Evolutionary conservation across 2,888 invertebrate genomes (phyloP), one percentile per base, ranked within the genome.

Genomic region (Tenthredo scrophulariae): DNA sequence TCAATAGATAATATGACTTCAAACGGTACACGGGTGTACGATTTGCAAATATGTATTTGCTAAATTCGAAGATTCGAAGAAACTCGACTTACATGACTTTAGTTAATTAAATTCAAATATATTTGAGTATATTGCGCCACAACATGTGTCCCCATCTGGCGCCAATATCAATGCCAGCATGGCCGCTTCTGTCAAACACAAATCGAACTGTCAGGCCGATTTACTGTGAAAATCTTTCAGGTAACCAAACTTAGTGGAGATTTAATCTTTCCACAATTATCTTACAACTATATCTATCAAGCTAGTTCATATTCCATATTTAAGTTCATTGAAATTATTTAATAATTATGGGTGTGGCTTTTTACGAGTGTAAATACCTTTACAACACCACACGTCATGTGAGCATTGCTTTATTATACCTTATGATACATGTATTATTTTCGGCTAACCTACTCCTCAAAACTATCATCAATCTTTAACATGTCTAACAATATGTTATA

Each of bases 171-270:
- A 62, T 37, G 72, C 85, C 87, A 89, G 87, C 84, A 88, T 89
- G 90, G 89, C 87, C 85, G 87, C 89, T 87, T 84, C 89, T 91
- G 91, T 91, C 91, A 91, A 90, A 91, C 84, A 87, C 87, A 87
- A 88, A 86, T 87, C 86, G 80, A 86, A 87, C 85, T 89, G 89
- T 90, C 88, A 91, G 88, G 84, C 80, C 58, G 80, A 80, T 80
- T 58, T 58, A 62, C 40, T 62, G 40, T 80, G 40, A 62, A 58
- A 80, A 80, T 80, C 22, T 40, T 80, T 40, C 22, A 58, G 58
- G 80, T 80, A 62, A 62, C 37, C 40, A 80, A 33, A 40, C 37
- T 80, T 80, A 50, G 37, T 26, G 22, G 40, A 40, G 26, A 40
- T 62, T 62, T 37, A 37, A 15, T 80, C 3, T 22, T 62, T 26